Evolutionary conservation across 2,113 vertebrate genomes (phyloP), one percentile per base, ranked within the genome.

Genomic region (Tautogolabrus adspersus): DNA sequence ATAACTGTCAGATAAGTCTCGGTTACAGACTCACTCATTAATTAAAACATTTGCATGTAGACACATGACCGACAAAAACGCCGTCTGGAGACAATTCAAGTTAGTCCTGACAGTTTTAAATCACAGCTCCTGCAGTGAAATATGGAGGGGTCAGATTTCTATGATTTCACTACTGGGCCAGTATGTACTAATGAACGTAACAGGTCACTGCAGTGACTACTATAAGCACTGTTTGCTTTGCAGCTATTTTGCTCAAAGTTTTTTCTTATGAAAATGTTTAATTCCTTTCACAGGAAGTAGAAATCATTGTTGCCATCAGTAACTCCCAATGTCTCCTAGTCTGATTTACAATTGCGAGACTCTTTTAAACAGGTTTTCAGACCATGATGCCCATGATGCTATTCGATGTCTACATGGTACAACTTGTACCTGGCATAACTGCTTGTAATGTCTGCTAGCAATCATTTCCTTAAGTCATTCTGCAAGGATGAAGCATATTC

Each of bases 1-100:
- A 84, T 87, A 92, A 91, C 82, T 90, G 91, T 93, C 91, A 86
- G 37, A 72, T n/a, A 61, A 54, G 66, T 64, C 78, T 82, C 22
- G 76, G 64, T 69, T 79, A 72, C 3, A 70, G 63, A 58, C 74
- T 52, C 49, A 55, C 40, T 70, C 83, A 75, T 88, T 85, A 86
- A 89, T 88, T 77, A 77, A 70, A 10, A 61, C 59, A 58, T 80
- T 86, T 75, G 6, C 76, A 62, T 66, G 40, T 22, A 61, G 63
- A 79, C 66, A 81, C 63, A 72, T 19, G 62, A 38, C 22, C 40
- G 16, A 19, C 15, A 68, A n/a, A 82, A 74, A 75, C 18, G n/a
- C 60, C 22, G 72, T 49, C 59, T 77, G 38, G 67, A 78, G 23
- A n/a, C 49, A 66, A 6, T 22, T 40, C 66, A 87, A 82, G 84